These are phyloP conservation scores for Morpho deidamia DNA, from an alignment of 2,888 invertebrate genomes.

Conservation along the genomic window DNA sequence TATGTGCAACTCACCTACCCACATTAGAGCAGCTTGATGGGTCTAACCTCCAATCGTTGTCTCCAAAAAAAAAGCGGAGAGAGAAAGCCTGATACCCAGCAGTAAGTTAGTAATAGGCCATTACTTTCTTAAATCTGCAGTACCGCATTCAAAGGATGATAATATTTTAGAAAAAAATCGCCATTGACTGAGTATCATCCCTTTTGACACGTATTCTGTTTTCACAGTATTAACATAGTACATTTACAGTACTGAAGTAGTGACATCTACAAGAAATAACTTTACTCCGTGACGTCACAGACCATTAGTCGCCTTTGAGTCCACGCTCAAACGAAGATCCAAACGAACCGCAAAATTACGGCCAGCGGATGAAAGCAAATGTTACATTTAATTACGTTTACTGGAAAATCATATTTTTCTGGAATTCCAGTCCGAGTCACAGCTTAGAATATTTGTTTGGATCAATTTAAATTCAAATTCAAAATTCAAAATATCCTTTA, in stretches of 20 bases:
- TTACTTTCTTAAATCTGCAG: neutral
- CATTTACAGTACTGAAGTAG: neutral
- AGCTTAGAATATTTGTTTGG: too few species aligned
- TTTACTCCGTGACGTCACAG: neutral
- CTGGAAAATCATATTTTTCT: neutral
- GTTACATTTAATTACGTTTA: neutral
- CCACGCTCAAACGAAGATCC: conserved; percentile 34
- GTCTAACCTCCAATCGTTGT: too few species aligned
- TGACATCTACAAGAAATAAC: neutral
- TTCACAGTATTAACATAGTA: neutral
- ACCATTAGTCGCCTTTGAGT: conserved; percentile 15
- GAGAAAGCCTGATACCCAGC: too few species aligned
- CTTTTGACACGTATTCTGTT: neutral
- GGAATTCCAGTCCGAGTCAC: neutral
- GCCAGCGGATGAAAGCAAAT: neutral
- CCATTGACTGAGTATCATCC: too few species aligned
- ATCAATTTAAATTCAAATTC: too few species aligned
- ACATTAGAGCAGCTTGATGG: too few species aligned
- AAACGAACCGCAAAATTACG: conserved; percentile 50
- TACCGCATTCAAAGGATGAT: neutral
- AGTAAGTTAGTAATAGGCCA: too few species aligned
- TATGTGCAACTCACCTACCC: too few species aligned
- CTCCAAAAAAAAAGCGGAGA: too few species aligned
- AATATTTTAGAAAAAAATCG: too few species aligned
- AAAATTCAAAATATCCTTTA: too few species aligned